Evolutionary conservation across 1,140 invertebrate genomes (phyloP), one percentile per base, ranked within the genome.

Genomic region (Calliopsis andreniformis): DNA sequence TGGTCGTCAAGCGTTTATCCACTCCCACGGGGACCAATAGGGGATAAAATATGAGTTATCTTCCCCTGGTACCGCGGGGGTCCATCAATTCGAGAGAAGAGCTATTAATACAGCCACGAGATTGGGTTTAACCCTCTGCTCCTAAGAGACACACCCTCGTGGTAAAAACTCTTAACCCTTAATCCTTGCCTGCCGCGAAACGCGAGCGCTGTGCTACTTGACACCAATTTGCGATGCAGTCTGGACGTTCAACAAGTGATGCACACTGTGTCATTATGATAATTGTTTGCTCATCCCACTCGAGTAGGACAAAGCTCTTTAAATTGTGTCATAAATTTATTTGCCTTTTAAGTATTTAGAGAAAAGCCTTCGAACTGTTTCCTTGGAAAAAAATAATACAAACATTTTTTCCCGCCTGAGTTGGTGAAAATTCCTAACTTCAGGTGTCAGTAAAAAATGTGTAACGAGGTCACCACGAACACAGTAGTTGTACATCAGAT

Each of bases 41-140:
- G 78, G 87, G 82, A 85, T 87, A 87, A 89, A 88, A 90, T 88
- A 87, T 86, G 86, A 88, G 81, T 79, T 85, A 81, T 84, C 78
- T 80, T 82, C 79, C 64, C 80, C 58, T 61, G 59, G 39, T 61
- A 39, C 71, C 47, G 16, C 45, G 32, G 84, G 84, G 88, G 85
- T 86, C 88, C 84, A 89, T 91, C 88, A 87, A 90, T 88, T 84
- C 83, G 79, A 88, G 80, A 89, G 78, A 76, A 85, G 76, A 86
- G 79, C 88, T 89, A 90, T 90, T 90, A 89, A 90, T 87, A 87
- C 76, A 86, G 81, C 87, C 79, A 71, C 80, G 82, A 81, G 86
- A 86, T 76, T 77, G 87, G 87, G 87, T 90, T 89, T 87, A 86
- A 67, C 69, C 67, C 79, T 72, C 76, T 61, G 23, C 32, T 63